phyloP scores from a whole-genome alignment of 2,797 vertebrate species.

The Ibycter americanus region DNA sequence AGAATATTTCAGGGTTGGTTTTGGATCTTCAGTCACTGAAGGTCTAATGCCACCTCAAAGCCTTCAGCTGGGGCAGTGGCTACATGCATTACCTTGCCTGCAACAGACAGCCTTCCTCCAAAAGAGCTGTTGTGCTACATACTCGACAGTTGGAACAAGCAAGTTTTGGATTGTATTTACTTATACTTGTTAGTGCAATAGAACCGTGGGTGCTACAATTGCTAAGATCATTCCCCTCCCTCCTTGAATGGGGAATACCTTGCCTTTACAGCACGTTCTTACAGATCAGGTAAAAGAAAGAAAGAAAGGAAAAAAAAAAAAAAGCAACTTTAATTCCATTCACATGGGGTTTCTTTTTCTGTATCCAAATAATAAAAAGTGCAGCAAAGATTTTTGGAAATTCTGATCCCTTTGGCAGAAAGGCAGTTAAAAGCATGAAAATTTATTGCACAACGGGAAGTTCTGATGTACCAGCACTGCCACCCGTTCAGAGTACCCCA shows the following conservation, averaged over 20 bases:
- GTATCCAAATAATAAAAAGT: background rate
- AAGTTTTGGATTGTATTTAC: background rate
- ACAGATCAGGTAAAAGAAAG: background rate
- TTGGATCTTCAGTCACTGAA: background rate
- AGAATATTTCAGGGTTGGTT: background rate
- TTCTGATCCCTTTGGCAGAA: background rate
- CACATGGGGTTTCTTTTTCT: background rate
- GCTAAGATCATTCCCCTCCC: background rate
- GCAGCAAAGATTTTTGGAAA: background rate
- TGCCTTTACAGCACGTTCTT: background rate
- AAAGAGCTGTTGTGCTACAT: background rate
- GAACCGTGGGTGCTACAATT: background rate
- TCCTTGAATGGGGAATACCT: background rate
- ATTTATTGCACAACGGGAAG: background rate
- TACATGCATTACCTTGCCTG: accelerated
- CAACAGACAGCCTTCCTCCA: background rate
- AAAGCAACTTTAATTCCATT: background rate
- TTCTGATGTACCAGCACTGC: background rate
- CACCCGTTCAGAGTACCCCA: background rate
- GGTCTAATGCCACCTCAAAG: background rate
- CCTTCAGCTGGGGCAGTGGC: background rate
- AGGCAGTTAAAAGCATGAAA: background rate
- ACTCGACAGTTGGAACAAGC: background rate
- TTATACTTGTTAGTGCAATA: background rate
- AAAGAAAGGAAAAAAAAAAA: no score